A percentile compares a stretch with the other conserved stretches of the same genome.
Conservation (phyloP, 23 tunicate genomes). For the Oikopleura dioica region DNA sequence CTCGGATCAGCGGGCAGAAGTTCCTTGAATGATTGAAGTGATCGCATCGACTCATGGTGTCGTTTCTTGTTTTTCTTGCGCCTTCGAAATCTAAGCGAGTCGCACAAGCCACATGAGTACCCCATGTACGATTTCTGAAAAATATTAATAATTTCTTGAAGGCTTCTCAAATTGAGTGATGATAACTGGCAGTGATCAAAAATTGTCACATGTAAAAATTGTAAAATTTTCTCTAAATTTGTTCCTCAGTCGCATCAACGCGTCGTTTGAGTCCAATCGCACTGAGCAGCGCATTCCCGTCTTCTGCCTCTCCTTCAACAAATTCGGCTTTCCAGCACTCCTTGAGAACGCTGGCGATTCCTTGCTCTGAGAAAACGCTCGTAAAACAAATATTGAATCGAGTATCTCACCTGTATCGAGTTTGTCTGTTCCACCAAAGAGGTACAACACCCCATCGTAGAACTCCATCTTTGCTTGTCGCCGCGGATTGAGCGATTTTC, state of each 20-base stretch:
- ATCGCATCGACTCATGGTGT: neutral
- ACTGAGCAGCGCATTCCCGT: no score
- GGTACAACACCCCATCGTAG: neutral
- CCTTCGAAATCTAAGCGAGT: neutral
- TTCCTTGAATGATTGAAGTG: neutral
- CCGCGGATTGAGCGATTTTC: neutral
- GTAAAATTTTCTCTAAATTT: no score
- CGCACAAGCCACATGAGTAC: slow-evolving; percentile 5
- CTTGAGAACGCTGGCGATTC: no score
- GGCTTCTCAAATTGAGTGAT: neutral
- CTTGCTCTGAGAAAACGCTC: no score
- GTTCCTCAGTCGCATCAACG: no score
- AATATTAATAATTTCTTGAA: neutral
- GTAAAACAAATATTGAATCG: neutral
- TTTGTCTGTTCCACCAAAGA: slow-evolving; percentile 1
- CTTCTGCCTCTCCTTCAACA: no score
- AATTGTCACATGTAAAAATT: neutral
- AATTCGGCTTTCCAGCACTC: no score
- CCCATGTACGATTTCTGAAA: neutral
- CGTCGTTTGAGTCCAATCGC: no score
- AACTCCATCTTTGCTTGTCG: neutral
- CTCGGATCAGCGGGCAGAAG: neutral
- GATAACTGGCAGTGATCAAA: neutral
- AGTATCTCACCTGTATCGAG: neutral
- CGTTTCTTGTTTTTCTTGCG: neutral